Evolutionary conservation across 2,888 invertebrate species (phyloP), one percentile per base, ranked within the genome.

Genomic region (Erynnis tages): DNA sequence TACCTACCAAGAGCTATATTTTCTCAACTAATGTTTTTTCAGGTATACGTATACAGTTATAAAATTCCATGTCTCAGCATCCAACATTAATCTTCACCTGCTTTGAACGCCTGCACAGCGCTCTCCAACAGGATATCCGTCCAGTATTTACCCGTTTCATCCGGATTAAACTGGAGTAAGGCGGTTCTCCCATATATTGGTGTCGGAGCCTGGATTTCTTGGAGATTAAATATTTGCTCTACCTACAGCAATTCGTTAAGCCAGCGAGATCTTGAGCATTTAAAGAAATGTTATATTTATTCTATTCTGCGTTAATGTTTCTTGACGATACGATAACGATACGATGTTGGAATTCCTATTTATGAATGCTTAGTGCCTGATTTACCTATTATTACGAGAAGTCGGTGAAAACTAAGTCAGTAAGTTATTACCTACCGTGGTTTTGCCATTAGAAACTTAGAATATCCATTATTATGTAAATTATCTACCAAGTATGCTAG

Each of bases 101-200:
- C 19, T 30, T 29, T 11, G n/a, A n/a, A 34, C 32, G 14, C 2
- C 21, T 8, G 32, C 23, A 5, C 25, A 17, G 14, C 14, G 23
- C 25, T 40, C 40, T 40, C 25, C 23, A 32, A 45, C 32, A 13
- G 32, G 40, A 48, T 46, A 32, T 32, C 40, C 48, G 48, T 49
- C 48, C 48, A 49, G 23, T 48, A 40, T 49, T 49, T 49, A 40
- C 32, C 40, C 40, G 40, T 40, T 49, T 41, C 32, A 54, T 54
- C 54, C 54, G 54, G 54, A 49, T 50, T 54, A 54, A 29, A 8
- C 30, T 25, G 25, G 19, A 21, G 34, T 50, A 50, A 50, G 50
- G 40, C 54, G 45, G 35, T 45, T 40, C 45, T 19, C 50, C 23
- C 50, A 45, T 45, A 35, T 35, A 41, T 54, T 44, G 40, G 27